Percentiles rank a stretch among this genome's conserved stretches.
Conservation (phyloP, 1,140 invertebrate species). For the Homalodisca vitripennis region DNA sequence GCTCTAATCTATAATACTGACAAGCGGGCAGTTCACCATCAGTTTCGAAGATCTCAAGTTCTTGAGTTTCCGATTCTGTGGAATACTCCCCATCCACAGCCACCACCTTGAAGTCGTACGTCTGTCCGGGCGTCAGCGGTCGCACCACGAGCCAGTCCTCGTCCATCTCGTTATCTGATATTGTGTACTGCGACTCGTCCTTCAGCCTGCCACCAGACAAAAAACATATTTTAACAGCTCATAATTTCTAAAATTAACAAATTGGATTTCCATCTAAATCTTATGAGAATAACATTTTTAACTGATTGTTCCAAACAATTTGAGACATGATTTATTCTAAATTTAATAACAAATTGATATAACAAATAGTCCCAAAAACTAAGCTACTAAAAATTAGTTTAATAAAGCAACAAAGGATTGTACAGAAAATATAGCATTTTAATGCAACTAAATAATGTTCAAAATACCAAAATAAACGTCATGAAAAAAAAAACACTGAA, state of each 20-base stretch:
- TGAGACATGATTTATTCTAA: too few species aligned
- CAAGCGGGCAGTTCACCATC: constrained; percentile 21
- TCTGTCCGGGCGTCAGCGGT: constrained; percentile 78
- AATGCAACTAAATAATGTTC: too few species aligned
- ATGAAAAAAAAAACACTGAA: too few species aligned
- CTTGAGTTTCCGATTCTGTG: constrained; percentile 67
- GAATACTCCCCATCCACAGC: constrained; percentile 85
- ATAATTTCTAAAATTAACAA: constrained; percentile 7
- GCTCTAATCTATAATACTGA: constrained; percentile 16
- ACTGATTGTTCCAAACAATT: too few species aligned
- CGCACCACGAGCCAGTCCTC: constrained; percentile 73
- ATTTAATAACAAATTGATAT: too few species aligned
- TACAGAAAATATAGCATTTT: too few species aligned
- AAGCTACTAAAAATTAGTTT: too few species aligned
- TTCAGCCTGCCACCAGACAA: constrained; percentile 52
- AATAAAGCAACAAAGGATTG: too few species aligned
- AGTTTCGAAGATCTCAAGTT: constrained; percentile 65
- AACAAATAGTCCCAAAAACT: too few species aligned
- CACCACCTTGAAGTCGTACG: constrained; percentile 87
- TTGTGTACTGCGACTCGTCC: constrained; percentile 65
- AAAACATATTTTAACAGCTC: constrained; percentile 6
- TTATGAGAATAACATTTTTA: too few species aligned
- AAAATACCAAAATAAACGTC: too few species aligned
- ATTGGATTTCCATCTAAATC: too few species aligned
- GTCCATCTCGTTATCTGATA: constrained; percentile 64